These are phyloP conservation scores for Hartigia nigra DNA, from an alignment of 2,888 invertebrate genomes.

Conservation along the genomic window DNA sequence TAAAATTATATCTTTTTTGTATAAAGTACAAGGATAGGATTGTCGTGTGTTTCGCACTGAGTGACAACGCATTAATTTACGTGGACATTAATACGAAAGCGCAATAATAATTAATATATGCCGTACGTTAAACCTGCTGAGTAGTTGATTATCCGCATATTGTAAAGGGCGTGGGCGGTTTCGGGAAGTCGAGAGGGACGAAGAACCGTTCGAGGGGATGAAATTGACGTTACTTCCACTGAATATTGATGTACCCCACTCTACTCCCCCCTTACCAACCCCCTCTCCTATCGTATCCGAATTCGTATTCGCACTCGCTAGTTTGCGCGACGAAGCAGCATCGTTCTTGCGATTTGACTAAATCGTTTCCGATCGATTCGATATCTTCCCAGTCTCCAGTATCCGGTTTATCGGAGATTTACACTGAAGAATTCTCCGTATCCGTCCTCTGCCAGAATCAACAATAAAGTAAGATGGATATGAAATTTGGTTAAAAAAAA, in stretches of 20 bases:
- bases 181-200: constrained; percentile 15
- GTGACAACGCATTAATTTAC: constrained; percentile 36
- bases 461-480: background rate
- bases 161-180: constrained; percentile 25
- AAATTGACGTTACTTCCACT: constrained; percentile 36
- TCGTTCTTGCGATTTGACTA: constrained; percentile 19
- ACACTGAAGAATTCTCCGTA: too few relatives aligned
- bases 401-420: background rate
- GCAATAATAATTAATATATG: constrained; percentile 54
- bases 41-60: background rate
- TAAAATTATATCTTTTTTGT: background rate
- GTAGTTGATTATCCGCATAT: constrained; percentile 44
- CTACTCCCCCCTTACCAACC: background rate
- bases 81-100: constrained; percentile 41
- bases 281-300: background rate
- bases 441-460: background rate
- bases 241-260: constrained; percentile 39
- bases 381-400: background rate
- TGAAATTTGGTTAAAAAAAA: background rate
- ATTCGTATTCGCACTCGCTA: background rate
- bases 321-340: constrained; percentile 4
- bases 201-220: constrained; percentile 22
- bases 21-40: background rate
- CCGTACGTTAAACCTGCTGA: constrained; percentile 46
- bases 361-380: constrained; percentile 44